Conservation (phyloP, 2,888 invertebrate species). For the Onthophagus sagittarius region DNA sequence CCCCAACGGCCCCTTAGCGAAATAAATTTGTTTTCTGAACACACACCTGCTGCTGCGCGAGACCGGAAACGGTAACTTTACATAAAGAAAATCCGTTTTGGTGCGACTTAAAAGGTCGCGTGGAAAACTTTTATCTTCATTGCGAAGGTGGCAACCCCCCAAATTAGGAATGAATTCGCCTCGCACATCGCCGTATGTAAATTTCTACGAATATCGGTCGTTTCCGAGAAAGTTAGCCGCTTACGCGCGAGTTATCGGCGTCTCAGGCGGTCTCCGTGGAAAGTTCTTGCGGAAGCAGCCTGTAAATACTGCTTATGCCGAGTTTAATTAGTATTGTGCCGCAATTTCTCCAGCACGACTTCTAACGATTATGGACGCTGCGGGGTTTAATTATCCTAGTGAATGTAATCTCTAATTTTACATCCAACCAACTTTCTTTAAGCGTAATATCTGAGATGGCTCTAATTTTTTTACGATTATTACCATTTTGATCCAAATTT, state of each 20-base stretch:
- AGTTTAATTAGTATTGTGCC: neutral
- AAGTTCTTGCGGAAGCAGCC: neutral
- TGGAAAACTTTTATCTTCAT: neutral
- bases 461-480: too few species aligned
- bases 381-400: neutral
- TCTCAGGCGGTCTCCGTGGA: neutral
- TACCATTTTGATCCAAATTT: too few species aligned
- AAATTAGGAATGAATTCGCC: conserved; percentile 8
- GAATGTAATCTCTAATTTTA: neutral
- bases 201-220: neutral
- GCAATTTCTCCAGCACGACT: neutral
- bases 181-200: neutral
- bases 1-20: neutral
- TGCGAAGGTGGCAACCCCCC: neutral
- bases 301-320: neutral
- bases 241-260: neutral
- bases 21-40: conserved; percentile 6
- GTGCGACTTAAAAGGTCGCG: neutral
- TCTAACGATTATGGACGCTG: neutral
- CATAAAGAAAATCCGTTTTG: neutral
- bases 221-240: neutral
- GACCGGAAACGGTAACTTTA: neutral
- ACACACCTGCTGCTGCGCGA: conserved; percentile 8
- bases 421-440: neutral
- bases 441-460: neutral